Evolutionary conservation across 2,888 invertebrate species (phyloP).

Genomic region (Peribatodes rhomboidaria): DNA sequence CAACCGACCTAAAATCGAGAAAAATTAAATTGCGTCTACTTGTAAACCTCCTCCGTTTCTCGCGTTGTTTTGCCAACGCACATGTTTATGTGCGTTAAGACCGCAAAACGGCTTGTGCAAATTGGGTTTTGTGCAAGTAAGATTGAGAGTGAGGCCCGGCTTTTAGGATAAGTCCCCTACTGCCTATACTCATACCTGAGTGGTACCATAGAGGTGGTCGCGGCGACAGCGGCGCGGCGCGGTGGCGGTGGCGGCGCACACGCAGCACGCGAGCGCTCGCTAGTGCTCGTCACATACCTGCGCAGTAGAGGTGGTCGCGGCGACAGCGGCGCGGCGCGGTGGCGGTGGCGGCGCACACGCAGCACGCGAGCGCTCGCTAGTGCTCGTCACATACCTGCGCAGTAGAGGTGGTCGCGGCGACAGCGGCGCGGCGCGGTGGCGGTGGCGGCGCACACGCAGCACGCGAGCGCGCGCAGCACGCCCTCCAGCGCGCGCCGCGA

Average conservation of each 20-base stretch:
- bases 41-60: too few relatives aligned
- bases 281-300: constrained; percentile 55
- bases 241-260: constrained; percentile 75
- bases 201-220: constrained; percentile 76
- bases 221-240: constrained; percentile 68
- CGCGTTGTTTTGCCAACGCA: too few relatives aligned
- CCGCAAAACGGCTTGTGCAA: too few relatives aligned
- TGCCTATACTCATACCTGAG: constrained; percentile 63
- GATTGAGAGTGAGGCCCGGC: too few relatives aligned
- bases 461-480: constrained; percentile 70
- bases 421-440: constrained; percentile 70
- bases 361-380: constrained; percentile 71
- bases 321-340: constrained; percentile 68
- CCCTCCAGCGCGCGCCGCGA: constrained; percentile 73
- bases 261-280: constrained; percentile 71
- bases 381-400: constrained; percentile 60
- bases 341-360: constrained; percentile 75
- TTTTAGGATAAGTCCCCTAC: too few relatives aligned
- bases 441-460: constrained; percentile 75
- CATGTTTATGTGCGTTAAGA: too few relatives aligned
- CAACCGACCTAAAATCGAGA: too few relatives aligned
- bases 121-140: too few relatives aligned
- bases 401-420: constrained; percentile 74
- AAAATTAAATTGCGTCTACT: too few relatives aligned
- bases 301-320: constrained; percentile 75